phyloP scores from a whole-genome alignment of 2,888 invertebrate species.

The Idaea straminata region DNA sequence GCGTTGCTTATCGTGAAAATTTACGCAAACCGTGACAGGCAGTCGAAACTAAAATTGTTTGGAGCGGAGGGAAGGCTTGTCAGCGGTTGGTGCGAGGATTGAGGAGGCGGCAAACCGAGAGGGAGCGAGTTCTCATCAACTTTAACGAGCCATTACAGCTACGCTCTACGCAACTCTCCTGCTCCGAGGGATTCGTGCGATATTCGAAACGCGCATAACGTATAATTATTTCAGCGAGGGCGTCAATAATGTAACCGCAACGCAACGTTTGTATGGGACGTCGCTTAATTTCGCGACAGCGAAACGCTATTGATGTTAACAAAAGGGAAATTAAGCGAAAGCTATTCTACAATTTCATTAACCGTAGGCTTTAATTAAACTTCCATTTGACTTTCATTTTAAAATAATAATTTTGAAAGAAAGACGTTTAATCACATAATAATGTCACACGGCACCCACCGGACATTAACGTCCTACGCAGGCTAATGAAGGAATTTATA shows the following conservation, averaged over 20 bases:
- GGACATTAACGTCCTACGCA: conserved; percentile 32
- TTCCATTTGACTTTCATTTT: conserved; percentile 11
- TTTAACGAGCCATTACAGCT: conserved; percentile 76
- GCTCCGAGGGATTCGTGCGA: conserved; percentile 60
- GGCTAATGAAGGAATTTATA: conserved; percentile 64
- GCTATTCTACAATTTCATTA: conserved; percentile 9
- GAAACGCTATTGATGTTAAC: conserved; percentile 19
- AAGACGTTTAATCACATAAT: neutral
- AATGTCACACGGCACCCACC: neutral
- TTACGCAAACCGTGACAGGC: conserved; percentile 20
- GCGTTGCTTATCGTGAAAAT: conserved; percentile 23
- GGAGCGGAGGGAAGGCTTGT: conserved; percentile 9
- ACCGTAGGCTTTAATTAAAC: conserved; percentile 10
- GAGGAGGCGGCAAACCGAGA: conserved; percentile 44
- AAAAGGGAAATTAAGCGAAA: conserved; percentile 10
- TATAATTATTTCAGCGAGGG: conserved; percentile 74
- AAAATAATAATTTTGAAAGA: neutral
- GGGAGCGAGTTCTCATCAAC: conserved; percentile 73
- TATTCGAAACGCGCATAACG: conserved; percentile 72
- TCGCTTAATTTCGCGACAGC: conserved; percentile 38
- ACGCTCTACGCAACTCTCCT: conserved; percentile 39
- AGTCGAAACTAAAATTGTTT: conserved; percentile 22
- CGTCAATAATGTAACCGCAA: conserved; percentile 69
- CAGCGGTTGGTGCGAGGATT: conserved; percentile 30
- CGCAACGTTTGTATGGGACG: conserved; percentile 54